Evolutionary conservation across 64 coral and sea anemone species (phyloP).

Genomic region (Platygyra sinensis): DNA sequence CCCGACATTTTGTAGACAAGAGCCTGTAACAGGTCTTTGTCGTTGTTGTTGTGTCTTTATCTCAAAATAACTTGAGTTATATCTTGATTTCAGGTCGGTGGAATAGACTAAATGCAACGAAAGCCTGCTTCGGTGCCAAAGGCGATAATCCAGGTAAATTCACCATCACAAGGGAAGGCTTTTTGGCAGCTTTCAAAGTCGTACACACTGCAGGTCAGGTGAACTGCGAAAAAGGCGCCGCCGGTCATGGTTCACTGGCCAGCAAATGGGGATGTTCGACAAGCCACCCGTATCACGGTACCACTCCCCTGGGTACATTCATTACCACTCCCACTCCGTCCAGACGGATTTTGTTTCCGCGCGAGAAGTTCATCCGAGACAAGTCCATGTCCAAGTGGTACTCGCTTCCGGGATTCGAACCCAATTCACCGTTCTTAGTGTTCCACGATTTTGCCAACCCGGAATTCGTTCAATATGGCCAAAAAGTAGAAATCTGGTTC

Average conservation of each 20-base stretch:
- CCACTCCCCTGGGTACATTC: neutral
- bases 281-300: constrained; percentile 9
- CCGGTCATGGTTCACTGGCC: neutral
- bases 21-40: no score
- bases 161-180: constrained; percentile 5
- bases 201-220: constrained; percentile 11
- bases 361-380: constrained; percentile 21
- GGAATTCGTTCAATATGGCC: constrained; percentile 4
- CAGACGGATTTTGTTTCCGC: neutral
- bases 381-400: constrained; percentile 31
- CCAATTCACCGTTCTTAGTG: constrained; percentile 3
- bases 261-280: constrained; percentile 11
- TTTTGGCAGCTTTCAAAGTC: constrained; percentile 44
- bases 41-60: no score
- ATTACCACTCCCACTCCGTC: neutral
- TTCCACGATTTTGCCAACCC: constrained; percentile 43
- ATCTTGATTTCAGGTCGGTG: constrained; percentile 7
- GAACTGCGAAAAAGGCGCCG: neutral
- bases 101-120: constrained; percentile 7
- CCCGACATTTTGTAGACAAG: no score
- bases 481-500: constrained; percentile 48
- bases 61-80: no score
- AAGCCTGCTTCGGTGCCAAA: constrained; percentile 24
- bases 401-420: constrained; percentile 34
- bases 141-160: neutral